Evolutionary conservation across 2,113 vertebrate genomes (phyloP), one percentile per base, ranked within the genome.

Genomic region (Thermophis baileyi): DNA sequence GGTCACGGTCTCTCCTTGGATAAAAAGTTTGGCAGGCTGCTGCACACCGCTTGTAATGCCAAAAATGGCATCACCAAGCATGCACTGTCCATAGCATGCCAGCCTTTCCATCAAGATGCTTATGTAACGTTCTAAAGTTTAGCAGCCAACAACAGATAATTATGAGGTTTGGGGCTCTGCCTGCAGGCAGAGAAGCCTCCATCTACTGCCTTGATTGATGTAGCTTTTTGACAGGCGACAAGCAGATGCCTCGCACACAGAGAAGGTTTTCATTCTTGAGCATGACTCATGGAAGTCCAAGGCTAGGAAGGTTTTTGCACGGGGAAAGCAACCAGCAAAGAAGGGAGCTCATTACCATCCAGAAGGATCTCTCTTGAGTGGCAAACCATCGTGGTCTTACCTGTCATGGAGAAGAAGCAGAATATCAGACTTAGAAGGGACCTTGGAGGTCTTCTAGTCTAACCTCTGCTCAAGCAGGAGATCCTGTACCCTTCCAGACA

Each of bases 141-240:
- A 1, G 18, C 85, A 88, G 30, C 51, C 91, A 94, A 89, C 74
- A 81, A 90, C 57, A 46, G 91, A 35, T 94, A 92, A 46, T 12
- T n/a, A 11, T 91, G 63, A 0, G 0, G 1, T 44, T 60, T 30
- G 93, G 74, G 10, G 35, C 30, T 88, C 0, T 0, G 7, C 74
- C 25, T 47, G 50, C 50, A 35, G 63, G 91, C 91, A 55, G 54
- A 89, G 44, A 11, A 47, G 69, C 27, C 7, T 40, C 46, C 35
- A 46, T n/a, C 55, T 4, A 9, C 2, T 49, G 46, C 57, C 46
- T 57, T 27, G 6, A 40, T 11, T 9, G 49, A 47, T 51, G 74
- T 51, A 5, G 46, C 57, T 85, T 25, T 94, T 91, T 88, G 94
- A 92, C 1, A 1, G 92, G 20, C 10, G 0, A 94, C 91, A 91